Conservation (phyloP, 2,113 vertebrate species). For the Protobothrops mucrosquamatus region DNA sequence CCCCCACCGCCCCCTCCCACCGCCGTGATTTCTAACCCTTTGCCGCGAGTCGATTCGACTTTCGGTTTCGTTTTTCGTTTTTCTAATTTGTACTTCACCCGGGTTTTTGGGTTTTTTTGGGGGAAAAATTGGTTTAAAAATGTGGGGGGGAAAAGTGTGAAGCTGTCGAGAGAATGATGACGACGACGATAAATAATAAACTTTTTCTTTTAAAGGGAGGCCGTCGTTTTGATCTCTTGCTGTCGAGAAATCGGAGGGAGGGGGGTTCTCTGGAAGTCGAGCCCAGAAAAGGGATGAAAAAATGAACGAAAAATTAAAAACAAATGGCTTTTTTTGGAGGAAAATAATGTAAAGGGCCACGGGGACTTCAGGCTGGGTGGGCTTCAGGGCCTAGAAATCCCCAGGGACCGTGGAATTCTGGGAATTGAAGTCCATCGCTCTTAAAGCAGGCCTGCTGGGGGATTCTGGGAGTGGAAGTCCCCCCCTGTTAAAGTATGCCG, state of each 20-base stretch:
- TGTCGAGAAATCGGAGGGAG: accelerated
- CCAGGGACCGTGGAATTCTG: background rate
- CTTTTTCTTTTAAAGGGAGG: slow-evolving; percentile 70
- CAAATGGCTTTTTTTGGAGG: too few species aligned
- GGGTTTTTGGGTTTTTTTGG: slow-evolving; percentile 71
- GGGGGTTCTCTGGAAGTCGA: too few species aligned
- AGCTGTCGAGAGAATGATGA: slow-evolving; percentile 81
- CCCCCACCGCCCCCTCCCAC: too few species aligned
- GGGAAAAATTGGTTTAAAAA: slow-evolving; percentile 75
- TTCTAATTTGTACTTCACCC: slow-evolving; percentile 79
- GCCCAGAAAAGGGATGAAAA: background rate
- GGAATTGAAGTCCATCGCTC: background rate
- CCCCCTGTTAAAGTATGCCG: too few species aligned
- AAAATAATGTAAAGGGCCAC: background rate
- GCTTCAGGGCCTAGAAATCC: background rate
- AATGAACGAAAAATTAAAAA: too few species aligned
- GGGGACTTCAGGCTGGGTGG: background rate
- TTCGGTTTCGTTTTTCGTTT: slow-evolving; percentile 36
- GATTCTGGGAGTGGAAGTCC: too few species aligned
- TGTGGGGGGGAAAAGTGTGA: slow-evolving; percentile 66
- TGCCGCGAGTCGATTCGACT: slow-evolving; percentile 77
- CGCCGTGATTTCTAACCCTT: slow-evolving; percentile 93
- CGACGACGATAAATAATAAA: slow-evolving; percentile 69
- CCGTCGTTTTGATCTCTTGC: background rate
- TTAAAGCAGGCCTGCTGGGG: too few species aligned